Evolutionary conservation across 2,888 invertebrate genomes (phyloP).

Genomic region (Boloria euphrosyne): DNA sequence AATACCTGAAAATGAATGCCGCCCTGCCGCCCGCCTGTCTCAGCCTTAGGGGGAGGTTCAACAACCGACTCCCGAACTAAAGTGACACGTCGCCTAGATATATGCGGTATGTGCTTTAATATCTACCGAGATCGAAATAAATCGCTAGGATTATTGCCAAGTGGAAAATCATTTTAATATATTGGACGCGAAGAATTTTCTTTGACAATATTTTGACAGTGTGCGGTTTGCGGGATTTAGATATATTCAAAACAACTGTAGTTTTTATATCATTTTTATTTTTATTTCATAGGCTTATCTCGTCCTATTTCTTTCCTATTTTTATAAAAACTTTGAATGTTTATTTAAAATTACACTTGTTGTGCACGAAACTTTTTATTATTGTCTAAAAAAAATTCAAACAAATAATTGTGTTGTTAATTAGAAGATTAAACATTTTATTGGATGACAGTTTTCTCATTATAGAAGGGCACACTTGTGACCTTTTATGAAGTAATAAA

Average conservation of each 20-base stretch:
- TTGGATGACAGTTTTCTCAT: too few species aligned
- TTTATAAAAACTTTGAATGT: conserved; percentile 57
- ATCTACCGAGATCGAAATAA: conserved; percentile 79
- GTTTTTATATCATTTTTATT: conserved; percentile 64
- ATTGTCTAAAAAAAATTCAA: too few species aligned
- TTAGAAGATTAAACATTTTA: too few species aligned
- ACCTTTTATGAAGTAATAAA: too few species aligned
- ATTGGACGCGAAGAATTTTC: conserved; percentile 79
- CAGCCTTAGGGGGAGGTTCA: conserved; percentile 72
- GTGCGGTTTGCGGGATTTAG: conserved; percentile 71
- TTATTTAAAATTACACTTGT: conserved; percentile 33
- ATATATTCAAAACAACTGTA: conserved; percentile 53
- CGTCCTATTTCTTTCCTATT: conserved; percentile 53
- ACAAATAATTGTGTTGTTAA: too few species aligned
- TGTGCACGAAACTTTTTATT: too few species aligned
- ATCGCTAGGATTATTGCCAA: conserved; percentile 82
- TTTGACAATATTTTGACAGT: conserved; percentile 82
- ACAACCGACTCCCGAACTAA: conserved; percentile 67
- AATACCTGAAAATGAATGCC: conserved; percentile 58
- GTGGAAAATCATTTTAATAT: conserved; percentile 79
- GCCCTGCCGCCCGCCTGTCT: conserved; percentile 50
- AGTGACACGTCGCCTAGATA: conserved; percentile 73
- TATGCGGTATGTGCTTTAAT: conserved; percentile 77
- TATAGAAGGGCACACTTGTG: too few species aligned
- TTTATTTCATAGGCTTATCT: conserved; percentile 46